These are phyloP conservation scores for Linnaemya vulpina DNA, from an alignment of 2,888 invertebrate species.

Conservation along the genomic window DNA sequence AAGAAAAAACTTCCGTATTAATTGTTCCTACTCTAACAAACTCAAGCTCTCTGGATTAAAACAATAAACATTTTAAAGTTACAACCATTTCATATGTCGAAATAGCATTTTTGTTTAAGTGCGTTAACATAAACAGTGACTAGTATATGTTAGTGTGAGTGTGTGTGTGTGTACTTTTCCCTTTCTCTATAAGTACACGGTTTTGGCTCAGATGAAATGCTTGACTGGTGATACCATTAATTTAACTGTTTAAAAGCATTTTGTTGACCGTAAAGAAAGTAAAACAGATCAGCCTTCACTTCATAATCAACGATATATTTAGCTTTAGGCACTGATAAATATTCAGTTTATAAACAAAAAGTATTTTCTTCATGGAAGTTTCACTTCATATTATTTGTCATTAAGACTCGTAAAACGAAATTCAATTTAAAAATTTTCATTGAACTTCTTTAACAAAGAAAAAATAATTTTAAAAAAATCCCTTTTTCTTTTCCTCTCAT, in stretches of 20 bases:
- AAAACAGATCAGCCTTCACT: not conserved
- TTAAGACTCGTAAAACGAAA: not conserved
- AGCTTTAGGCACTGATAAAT: slow-evolving; percentile 38
- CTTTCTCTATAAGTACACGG: slow-evolving; percentile 1
- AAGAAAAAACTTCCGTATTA: not conserved
- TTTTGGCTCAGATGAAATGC: slow-evolving; percentile 20
- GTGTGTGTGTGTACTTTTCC: not conserved
- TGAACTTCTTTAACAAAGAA: not conserved
- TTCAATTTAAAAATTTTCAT: slow-evolving; percentile 2
- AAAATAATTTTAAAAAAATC: slow-evolving; percentile 21
- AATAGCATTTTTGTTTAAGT: not conserved
- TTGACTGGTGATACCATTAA: slow-evolving; percentile 35
- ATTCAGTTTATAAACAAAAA: slow-evolving; percentile 29
- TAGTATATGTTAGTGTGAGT: no score
- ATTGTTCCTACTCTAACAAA: not conserved
- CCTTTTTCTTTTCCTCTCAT: slow-evolving; percentile 7
- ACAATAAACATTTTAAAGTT: not conserved
- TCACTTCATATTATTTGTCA: slow-evolving; percentile 21
- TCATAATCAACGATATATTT: slow-evolving; percentile 1
- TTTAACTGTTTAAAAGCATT: slow-evolving; percentile 19
- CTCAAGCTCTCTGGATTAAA: not conserved
- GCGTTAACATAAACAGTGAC: slow-evolving; percentile 4
- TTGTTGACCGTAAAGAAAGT: slow-evolving; percentile 51
- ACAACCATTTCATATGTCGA: not conserved
- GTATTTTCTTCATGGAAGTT: not conserved